A percentile compares a stretch with the other conserved stretches of the same genome.
These are phyloP conservation scores for Drosophila anceps DNA, from an alignment of 2,888 invertebrate species.

Conservation along the genomic window DNA sequence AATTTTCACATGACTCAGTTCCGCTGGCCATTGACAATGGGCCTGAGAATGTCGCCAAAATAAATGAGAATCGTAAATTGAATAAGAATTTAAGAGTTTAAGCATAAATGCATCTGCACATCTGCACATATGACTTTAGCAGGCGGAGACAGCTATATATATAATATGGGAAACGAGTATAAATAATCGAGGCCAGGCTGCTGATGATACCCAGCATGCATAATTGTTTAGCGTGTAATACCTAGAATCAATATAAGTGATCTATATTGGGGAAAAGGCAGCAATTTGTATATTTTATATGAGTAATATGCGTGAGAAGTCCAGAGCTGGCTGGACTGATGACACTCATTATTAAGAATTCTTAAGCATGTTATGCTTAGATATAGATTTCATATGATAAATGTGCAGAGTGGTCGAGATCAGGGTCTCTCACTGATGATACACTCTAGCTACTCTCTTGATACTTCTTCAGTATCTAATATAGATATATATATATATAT, in stretches of 20 bases:
- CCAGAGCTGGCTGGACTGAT: background rate
- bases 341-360: background rate
- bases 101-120: slow-evolving; percentile 21
- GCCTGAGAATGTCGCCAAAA: slow-evolving; percentile 62
- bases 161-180: slow-evolving; percentile 41
- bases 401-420: background rate
- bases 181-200: background rate
- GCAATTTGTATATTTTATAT: background rate
- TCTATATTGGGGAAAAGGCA: background rate
- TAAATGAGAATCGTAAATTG: slow-evolving; percentile 29
- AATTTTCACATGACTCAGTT: slow-evolving; percentile 68
- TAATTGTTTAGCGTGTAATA: background rate
- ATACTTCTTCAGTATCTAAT: background rate
- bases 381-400: background rate
- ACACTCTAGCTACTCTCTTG: background rate
- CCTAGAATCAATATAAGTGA: slow-evolving; percentile 1
- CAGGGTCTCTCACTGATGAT: background rate
- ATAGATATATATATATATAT: background rate
- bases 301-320: too few species aligned
- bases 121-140: slow-evolving; percentile 33
- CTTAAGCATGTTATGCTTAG: background rate
- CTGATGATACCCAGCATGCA: background rate
- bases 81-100: slow-evolving; percentile 1
- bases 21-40: slow-evolving; percentile 41
- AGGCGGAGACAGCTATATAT: slow-evolving; percentile 18